Conservation (phyloP, 2,113 vertebrate species). For the Leptosomus discolor region DNA sequence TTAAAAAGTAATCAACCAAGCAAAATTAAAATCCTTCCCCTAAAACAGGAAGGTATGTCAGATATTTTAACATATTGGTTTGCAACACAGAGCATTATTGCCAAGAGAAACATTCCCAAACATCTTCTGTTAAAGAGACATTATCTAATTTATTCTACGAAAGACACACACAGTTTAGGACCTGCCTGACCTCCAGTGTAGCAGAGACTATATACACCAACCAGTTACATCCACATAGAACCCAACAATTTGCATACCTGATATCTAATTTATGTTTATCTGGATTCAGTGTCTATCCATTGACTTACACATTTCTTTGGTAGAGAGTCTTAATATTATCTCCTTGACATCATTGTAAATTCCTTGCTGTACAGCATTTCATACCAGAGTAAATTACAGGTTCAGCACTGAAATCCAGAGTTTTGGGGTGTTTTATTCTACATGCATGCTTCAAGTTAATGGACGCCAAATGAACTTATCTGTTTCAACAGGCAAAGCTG, state of each 20-base stretch:
- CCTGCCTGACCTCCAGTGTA: not conserved
- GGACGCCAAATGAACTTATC: not conserved
- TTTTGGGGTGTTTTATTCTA: not conserved
- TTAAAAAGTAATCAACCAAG: not conserved
- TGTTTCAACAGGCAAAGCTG: not conserved
- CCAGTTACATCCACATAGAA: not conserved
- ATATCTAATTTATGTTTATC: not conserved
- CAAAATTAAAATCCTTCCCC: not conserved
- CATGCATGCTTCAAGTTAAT: not conserved
- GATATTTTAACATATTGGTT: not conserved
- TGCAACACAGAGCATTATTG: not conserved
- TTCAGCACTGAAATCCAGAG: not conserved
- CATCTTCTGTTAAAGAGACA: not conserved
- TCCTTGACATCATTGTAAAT: not conserved
- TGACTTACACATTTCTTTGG: not conserved
- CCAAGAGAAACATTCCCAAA: not conserved
- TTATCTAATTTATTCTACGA: not conserved
- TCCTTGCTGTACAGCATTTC: not conserved
- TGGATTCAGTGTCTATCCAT: not conserved
- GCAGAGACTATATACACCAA: not conserved
- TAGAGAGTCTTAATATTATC: not conserved
- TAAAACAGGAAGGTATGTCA: not conserved
- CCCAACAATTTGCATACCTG: not conserved
- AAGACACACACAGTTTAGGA: not conserved
- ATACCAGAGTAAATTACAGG: not conserved